These are phyloP conservation scores for Priapulus caudatus DNA, from an alignment of 2,888 invertebrate species.

Conservation along the genomic window DNA sequence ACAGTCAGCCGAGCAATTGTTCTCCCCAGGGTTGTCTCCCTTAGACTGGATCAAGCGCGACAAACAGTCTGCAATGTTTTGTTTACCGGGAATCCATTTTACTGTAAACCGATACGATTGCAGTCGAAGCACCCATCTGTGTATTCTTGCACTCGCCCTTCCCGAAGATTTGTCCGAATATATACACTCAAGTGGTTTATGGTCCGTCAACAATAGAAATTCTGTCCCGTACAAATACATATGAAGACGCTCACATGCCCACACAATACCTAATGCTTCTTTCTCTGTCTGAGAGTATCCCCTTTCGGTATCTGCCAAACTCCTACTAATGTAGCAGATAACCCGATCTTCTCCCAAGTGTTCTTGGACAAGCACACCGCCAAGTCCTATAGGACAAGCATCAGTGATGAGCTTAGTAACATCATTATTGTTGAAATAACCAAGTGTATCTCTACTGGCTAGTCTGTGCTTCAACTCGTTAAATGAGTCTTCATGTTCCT, in stretches of 20 bases:
- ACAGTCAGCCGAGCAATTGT: too few relatives aligned
- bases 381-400: conserved; percentile 5
- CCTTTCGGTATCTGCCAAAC: conserved; percentile 27
- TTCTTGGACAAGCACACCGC: conserved; percentile 7
- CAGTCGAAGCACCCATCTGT: neutral
- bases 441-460: neutral
- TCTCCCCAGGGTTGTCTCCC: neutral
- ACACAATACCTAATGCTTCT: conserved; percentile 29
- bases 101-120: neutral
- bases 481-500: too few relatives aligned
- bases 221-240: too few relatives aligned
- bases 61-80: neutral
- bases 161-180: conserved; percentile 32
- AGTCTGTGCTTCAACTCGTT: neutral
- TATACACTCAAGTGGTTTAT: conserved; percentile 25
- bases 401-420: conserved; percentile 6
- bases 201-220: neutral
- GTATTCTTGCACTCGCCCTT: neutral
- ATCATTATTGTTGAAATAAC: conserved; percentile 4
- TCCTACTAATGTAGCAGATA: conserved; percentile 32
- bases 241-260: conserved; percentile 1
- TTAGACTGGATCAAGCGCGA: neutral
- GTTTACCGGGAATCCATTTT: neutral
- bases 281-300: conserved; percentile 36
- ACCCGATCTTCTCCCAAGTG: conserved; percentile 23